Base-by-base conservation (phyloP, 2,797 vertebrate species). In the Loris lydekkerianus region DNA sequence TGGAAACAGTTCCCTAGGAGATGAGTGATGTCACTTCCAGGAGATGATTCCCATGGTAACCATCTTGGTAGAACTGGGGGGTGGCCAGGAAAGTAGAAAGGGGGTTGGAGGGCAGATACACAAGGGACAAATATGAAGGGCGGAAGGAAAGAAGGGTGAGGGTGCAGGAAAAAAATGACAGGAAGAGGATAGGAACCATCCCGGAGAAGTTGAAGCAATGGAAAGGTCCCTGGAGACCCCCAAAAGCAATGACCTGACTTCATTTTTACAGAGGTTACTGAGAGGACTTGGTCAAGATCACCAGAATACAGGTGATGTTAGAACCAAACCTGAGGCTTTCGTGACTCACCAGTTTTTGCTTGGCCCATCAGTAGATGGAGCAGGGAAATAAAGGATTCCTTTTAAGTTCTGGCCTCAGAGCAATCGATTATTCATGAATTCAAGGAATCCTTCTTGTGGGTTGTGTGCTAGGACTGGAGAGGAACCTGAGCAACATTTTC, bases 11-110 rank as follows among this genome's bases (percentile, higher is more conserved):
- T 98, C 94, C 97, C 98, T 89, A 65, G 98, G 98, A 98, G 94
- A 98, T 97, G 0, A 1, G 4, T 98, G 98, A 98, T 97, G 97
- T 98, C 98, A 98, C 80, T 98, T 96, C 98, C 98, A 95, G 96
- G 96, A 98, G 93, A 96, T 91, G 63, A 84, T 98, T 98, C 87
- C 97, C 91, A 92, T 95, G 97, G 98, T 94, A 98, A 98, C 96
- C 80, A 58, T 86, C 80, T 97, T 70, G 0, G 75, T 95, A 86
- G 84, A 75, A 76, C 53, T 75, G 73, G 73, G 76, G 77, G 86
- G 63, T 89, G 67, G 91, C 65, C 89, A 92, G 94, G 88, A 88
- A 97, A 94, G 75, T 17, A 18, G n/a, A n/a, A 94, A 86, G 87
- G 34, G 46, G 72, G 80, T 43, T 43, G 80, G 87, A 89, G 56